Conservation (phyloP, 2,113 vertebrate genomes). For the Grammomys surdaster region DNA sequence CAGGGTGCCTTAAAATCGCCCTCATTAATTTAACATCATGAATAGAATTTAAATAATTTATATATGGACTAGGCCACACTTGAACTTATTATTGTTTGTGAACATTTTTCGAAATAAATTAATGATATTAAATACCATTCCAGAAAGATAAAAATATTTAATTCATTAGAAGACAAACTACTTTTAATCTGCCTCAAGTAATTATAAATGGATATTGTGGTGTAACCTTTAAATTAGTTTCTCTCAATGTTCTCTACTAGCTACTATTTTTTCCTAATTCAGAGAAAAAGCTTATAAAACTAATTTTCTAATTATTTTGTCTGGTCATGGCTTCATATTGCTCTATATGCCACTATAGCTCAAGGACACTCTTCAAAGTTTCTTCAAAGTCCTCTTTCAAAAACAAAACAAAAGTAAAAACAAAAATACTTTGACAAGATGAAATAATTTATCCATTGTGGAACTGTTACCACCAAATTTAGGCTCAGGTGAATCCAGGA, state of each 20-base stretch:
- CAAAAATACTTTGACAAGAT: not conserved
- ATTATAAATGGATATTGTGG: conserved; percentile 69
- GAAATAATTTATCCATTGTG: not conserved
- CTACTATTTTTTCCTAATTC: conserved; percentile 52
- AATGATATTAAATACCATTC: conserved; percentile 58
- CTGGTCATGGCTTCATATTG: conserved; percentile 13
- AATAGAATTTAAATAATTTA: conserved; percentile 63
- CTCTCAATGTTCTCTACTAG: conserved; percentile 11
- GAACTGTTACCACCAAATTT: not conserved
- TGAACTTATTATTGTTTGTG: conserved; percentile 47
- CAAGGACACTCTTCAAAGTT: conserved; percentile 37
- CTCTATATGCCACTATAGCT: conserved; percentile 25
- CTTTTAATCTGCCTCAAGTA: conserved; percentile 68
- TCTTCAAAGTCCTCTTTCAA: conserved; percentile 4
- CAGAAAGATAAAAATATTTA: conserved; percentile 57
- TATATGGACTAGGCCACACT: conserved; percentile 38
- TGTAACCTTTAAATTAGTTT: conserved; percentile 69
- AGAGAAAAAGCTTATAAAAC: conserved; percentile 53
- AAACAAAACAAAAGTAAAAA: not conserved
- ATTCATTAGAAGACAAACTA: conserved; percentile 57
- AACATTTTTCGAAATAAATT: conserved; percentile 69
- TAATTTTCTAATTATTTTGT: conserved; percentile 64
- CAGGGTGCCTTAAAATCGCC: conserved; percentile 49
- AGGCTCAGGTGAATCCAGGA: not conserved
- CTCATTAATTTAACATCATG: conserved; percentile 48